Conservation (phyloP, 35 echinoderm and acorn worm genomes). For the Hemicentrotus pulcherrimus region DNA sequence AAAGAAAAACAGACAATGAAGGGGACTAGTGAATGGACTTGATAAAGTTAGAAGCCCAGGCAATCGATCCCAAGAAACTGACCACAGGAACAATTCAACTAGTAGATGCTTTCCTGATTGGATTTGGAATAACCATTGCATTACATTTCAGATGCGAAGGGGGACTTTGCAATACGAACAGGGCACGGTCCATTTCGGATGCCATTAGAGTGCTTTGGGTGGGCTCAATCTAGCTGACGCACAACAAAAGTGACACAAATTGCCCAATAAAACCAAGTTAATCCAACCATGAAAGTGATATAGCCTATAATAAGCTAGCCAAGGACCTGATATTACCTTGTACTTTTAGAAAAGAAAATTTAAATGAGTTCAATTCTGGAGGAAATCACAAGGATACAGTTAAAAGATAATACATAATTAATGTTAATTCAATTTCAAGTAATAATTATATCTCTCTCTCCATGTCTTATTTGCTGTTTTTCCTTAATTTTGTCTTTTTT, state of each 20-base stretch:
- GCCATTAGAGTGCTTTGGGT: conserved; percentile 22
- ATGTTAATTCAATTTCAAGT: neutral
- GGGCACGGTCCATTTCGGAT: neutral
- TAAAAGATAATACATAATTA: neutral
- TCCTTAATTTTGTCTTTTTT: too few species aligned
- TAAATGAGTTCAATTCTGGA: neutral
- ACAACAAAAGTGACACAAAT: conserved; percentile 44
- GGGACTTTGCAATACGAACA: neutral
- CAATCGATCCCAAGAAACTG: neutral
- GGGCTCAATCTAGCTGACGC: conserved; percentile 15
- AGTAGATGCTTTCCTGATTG: too few species aligned
- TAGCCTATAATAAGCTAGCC: neutral
- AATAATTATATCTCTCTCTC: too few species aligned
- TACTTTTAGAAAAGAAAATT: conserved; percentile 7
- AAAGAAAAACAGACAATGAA: too few species aligned
- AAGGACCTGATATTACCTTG: neutral
- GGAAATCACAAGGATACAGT: neutral
- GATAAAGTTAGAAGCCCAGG: neutral
- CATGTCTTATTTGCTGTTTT: too few species aligned
- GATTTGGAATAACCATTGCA: neutral
- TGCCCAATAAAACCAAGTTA: conserved; percentile 65
- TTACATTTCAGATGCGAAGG: neutral
- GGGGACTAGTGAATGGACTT: neutral
- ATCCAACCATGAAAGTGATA: conserved; percentile 1
- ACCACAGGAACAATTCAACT: neutral